Base-by-base conservation (phyloP, 2,113 vertebrate genomes). In the Chionis minor region DNA sequence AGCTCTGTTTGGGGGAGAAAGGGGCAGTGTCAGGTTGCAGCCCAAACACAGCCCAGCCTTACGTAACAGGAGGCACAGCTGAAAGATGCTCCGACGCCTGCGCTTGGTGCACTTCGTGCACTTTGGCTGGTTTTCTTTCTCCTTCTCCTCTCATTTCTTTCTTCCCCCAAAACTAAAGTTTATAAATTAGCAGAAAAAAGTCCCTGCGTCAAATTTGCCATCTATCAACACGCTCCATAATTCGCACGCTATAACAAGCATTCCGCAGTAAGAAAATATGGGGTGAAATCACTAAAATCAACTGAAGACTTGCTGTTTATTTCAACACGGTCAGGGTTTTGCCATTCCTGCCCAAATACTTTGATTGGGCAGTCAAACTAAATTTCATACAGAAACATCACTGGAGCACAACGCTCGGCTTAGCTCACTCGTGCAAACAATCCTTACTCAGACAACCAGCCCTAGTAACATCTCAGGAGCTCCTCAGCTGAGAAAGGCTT, bases 1-100 rank as follows among this genome's bases (percentile, higher is more conserved):
- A 97, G 91, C 98, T 98, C 98, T 98, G 98, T 98, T 90, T 98
- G 93, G 83, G 89, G 96, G 96, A 97, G 96, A 96, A 97, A 95
- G 81, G 86, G 79, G 62, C 91, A 77, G 98, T 97, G 94, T 98
- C 91, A 1, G 97, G 96, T 98, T 98, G 96, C 98, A 96, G 95
- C 79, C 63, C 91, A 90, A 80, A 86, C 90, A 92, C 90, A 87
- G 96, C 93, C 94, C 92, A 74, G 66, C 81, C 88, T 98, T 97
- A 97, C 73, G 32, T 92, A 97, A 97, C 79, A 54, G 88, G 90
- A 95, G 97, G 86, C 91, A 80, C 86, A 91, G 98, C 79, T 98
- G 98, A 98, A 98, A 98, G 98, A 98, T 94, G 97, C 95, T 97
- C 95, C 8, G 5, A 84, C 15, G 87, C 83, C 80, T n/a, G 87